Base-by-base conservation (phyloP, 2,888 invertebrate genomes). In the Protodeltote pygarga region DNA sequence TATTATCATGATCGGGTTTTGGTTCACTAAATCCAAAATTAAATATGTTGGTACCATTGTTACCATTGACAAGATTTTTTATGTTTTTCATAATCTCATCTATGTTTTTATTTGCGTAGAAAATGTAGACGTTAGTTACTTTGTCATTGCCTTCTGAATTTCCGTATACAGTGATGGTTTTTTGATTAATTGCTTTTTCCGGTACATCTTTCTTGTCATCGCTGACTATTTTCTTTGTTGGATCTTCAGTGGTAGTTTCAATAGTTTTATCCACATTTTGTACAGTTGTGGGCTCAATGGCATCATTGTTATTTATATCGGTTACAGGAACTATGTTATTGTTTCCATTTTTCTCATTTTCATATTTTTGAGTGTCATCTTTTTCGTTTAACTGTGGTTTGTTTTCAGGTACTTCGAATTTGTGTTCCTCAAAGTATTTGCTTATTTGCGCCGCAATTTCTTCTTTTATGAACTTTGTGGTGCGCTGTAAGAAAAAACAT, bases 111-210 rank as follows among this genome's bases (percentile, higher is more conserved):
- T 62, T 68, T 2, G 75, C 69, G 40, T 81, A 74, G 29, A 85
- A 85, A 24, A 87, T 71, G 33, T 76, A 88, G 21, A 87, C 65
- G 25, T 88, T 87, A 0, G 83, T 85, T 0, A 85, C 81, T 52
- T 85, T 76, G 0, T 74, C 79, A 11, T 75, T 81, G 0, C 75
- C 79, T 8, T 80, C 55, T 1, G 80, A 63, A 20, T 78, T 83
- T 0, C 82, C 84, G 14, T 74, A 81, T 3, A 83, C 39, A 3
- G 71, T 77, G 5, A 72, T 42, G 1, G 80, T 71, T 35, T 57
- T 57, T 1, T 79, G 55, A 31, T 70, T 59, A 2, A 59, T 33
- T n/a, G 39, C 19, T 19, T 21, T 54, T 10, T 45, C 45, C 31
- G 16, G 49, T 54, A 2, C 28, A 9, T 9, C 57, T 39, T 32